Percentiles rank a stretch among this genome's conserved stretches.
Evolutionary conservation across 1,140 invertebrate species (phyloP).

Genomic region (Bombus pyrosoma): DNA sequence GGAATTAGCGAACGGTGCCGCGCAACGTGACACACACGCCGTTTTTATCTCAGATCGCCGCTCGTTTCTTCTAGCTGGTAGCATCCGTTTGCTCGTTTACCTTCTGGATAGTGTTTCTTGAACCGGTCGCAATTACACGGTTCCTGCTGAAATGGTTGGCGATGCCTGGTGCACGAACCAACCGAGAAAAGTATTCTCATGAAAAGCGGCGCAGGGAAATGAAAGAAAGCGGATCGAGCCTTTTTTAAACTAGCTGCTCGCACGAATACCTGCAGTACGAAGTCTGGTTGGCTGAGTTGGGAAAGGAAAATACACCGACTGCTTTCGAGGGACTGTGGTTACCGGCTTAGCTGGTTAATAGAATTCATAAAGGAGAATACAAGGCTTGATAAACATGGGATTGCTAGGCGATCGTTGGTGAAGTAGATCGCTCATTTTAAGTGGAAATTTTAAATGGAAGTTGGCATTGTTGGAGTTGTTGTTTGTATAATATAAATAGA

Average conservation of each 20-base stretch:
- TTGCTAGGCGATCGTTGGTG: not conserved
- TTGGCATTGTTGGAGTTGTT: not conserved
- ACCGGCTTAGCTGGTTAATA: not conserved
- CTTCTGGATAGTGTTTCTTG: conserved; percentile 42
- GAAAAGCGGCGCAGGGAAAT: not conserved
- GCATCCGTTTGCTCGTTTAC: conserved; percentile 16
- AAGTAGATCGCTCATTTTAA: not conserved
- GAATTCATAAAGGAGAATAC: not conserved
- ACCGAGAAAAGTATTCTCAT: not conserved
- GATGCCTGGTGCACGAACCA: conserved; percentile 3
- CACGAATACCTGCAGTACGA: not conserved
- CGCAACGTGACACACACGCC: not conserved
- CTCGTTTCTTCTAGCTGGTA: conserved; percentile 28
- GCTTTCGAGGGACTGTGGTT: not conserved
- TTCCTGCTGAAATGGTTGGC: conserved; percentile 21
- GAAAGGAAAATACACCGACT: not conserved
- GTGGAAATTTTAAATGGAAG: not conserved
- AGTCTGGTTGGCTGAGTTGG: not conserved
- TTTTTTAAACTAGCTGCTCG: conserved; percentile 10
- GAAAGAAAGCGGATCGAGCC: conserved; percentile 29
- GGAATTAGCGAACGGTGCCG: conserved; percentile 23
- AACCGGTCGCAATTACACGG: conserved; percentile 42
- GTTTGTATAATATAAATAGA: not conserved
- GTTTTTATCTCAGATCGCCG: conserved; percentile 16
- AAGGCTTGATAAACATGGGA: not conserved